Evolutionary conservation across 2,797 vertebrate genomes (phyloP).

Genomic region (Cyclura pinguis): DNA sequence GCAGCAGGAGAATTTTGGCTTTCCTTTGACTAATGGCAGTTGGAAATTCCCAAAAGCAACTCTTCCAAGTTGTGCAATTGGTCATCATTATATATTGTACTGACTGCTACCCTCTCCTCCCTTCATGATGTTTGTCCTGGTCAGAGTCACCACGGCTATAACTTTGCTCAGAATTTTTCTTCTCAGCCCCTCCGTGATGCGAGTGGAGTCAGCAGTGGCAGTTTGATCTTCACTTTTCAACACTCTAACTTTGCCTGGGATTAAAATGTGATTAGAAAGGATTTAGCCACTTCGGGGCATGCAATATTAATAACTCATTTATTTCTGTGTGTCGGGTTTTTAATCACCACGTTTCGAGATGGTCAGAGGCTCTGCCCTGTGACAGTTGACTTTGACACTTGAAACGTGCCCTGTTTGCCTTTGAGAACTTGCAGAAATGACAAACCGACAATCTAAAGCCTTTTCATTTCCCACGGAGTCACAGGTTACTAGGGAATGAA

Average conservation of each 20-base stretch:
- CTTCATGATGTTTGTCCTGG: not conserved
- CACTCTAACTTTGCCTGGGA: slow-evolving; percentile 45
- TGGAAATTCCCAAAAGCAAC: not conserved
- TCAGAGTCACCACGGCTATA: no score
- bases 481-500: not conserved
- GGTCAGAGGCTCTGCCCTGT: not conserved
- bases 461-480: not conserved
- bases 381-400: slow-evolving; percentile 39
- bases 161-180: slow-evolving; percentile 1
- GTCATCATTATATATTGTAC: not conserved
- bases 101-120: not conserved
- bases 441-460: accelerated
- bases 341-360: slow-evolving; percentile 22
- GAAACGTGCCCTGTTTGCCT: not conserved
- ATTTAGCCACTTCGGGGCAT: slow-evolving; percentile 63
- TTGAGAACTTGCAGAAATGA: not conserved
- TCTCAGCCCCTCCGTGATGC: not conserved
- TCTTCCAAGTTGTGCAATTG: not conserved
- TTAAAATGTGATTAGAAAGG: slow-evolving; percentile 56
- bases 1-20: no score
- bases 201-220: slow-evolving; percentile 30
- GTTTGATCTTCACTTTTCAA: slow-evolving; percentile 61
- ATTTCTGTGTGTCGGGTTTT: slow-evolving; percentile 44
- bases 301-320: slow-evolving; percentile 55
- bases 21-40: no score